These are phyloP conservation scores for Euzophera pinguis DNA, from an alignment of 2,888 invertebrate species.

Conservation along the genomic window DNA sequence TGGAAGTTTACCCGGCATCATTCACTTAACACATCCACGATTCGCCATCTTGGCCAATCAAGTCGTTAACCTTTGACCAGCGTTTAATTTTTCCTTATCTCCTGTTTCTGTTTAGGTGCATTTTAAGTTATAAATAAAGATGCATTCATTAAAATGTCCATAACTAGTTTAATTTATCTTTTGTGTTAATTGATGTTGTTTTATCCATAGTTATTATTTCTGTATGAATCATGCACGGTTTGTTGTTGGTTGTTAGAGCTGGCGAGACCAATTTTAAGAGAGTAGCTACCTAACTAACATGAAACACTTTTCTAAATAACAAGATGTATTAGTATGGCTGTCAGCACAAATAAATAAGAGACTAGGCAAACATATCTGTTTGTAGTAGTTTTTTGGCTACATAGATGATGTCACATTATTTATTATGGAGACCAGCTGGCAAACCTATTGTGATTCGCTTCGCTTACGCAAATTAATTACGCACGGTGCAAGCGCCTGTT, in stretches of 20 bases:
- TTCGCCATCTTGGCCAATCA: conserved; percentile 70
- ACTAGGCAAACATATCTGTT: neutral
- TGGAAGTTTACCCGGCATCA: conserved; percentile 56
- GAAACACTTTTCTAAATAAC: too few relatives aligned
- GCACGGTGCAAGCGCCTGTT: conserved; percentile 43
- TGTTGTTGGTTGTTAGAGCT: too few relatives aligned
- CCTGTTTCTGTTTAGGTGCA: neutral
- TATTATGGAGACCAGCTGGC: conserved; percentile 58
- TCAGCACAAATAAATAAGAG: too few relatives aligned
- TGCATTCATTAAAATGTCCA: conserved; percentile 1
- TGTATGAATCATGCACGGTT: too few relatives aligned
- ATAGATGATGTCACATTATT: conserved; percentile 46
- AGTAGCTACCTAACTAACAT: too few relatives aligned
- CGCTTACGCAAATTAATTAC: conserved; percentile 58
- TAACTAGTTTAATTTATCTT: too few relatives aligned
- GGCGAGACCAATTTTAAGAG: too few relatives aligned
- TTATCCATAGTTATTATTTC: neutral
- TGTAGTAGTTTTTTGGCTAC: neutral
- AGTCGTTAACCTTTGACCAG: conserved; percentile 64
- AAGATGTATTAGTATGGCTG: too few relatives aligned
- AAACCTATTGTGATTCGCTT: conserved; percentile 61
- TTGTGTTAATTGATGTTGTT: neutral
- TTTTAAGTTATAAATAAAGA: conserved; percentile 2
- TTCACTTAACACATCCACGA: conserved; percentile 70
- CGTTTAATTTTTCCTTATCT: conserved; percentile 9